Evolutionary conservation across 2,888 invertebrate genomes (phyloP), one percentile per base, ranked within the genome.

Genomic region (Tipula lateralis): DNA sequence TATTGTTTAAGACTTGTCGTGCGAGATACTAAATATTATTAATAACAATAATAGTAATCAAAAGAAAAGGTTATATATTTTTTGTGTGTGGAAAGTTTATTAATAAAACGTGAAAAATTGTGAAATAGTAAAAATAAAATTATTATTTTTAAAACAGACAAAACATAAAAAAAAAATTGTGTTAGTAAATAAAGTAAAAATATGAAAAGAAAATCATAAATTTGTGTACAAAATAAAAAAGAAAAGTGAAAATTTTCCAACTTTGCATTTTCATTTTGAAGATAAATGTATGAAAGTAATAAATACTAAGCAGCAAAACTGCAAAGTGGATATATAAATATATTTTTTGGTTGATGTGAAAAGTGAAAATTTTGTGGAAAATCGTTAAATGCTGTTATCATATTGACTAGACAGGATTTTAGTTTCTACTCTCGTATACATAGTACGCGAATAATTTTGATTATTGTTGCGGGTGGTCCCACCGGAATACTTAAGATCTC

Each of bases 211-310:
- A 66, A 66, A 66, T 66, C 66, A 66, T 66, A 66, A 66, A 66
- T 66, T 66, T 66, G 66, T 66, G 66, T 66, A 66, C 0, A 12
- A 6, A 24, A n/a, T n/a, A 24, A 12, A n/a, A 24, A 24, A 66
- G 24, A 66, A 66, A 66, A 66, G 66, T 66, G 66, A 66, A 66
- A 66, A 66, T 66, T 44, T 44, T 66, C 66, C 66, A 66, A 66
- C 66, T 66, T 66, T 66, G 66, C 66, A 66, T 66, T 44, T 32
- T 32, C 9, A 0, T 32, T 32, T 32, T 66, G 7, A 24, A 24
- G 66, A 19, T 66, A 66, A 66, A 66, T 66, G 66, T 44, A 44
- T n/a, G n/a, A n/a, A n/a, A n/a, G 39, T 39, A 39, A 39, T 12
- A 39, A 13, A 39, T 66, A 9, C 9, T 9, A 24, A 66, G n/a